Evolutionary conservation across 1,140 invertebrate genomes (phyloP), one percentile per base, ranked within the genome.

Genomic region (Venturia canescens): DNA sequence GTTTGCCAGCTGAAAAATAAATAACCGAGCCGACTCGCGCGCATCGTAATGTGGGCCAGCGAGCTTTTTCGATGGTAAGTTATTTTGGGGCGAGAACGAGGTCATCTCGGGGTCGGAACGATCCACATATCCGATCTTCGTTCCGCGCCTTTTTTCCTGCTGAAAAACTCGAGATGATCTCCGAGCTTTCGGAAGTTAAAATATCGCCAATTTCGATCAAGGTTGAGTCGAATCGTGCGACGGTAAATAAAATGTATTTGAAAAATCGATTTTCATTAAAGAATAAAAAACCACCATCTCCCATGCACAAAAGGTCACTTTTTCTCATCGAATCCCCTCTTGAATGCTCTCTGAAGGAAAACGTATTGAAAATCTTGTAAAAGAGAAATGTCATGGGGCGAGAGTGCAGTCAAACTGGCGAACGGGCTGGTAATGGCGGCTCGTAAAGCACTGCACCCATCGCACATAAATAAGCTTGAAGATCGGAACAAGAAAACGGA

Each of bases 41-140:
- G 34, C 38, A 21, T 69, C 71, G 38, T 44, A 53, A 16, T 16
- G 44, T 53, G 48, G 48, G 57, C 11, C 57, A 26, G n/a, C 16
- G 75, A 77, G 57, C 60, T 31, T 60, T 77, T 77, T 74, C 50
- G 75, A 77, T 60, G 57, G 60, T 66, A 79, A 83, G 82, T 83
- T 83, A 83, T 83, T 83, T 83, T 71, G 60, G 75, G 57, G 72
- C 82, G 74, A 50, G 78, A 83, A 83, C 78, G 78, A 83, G 82
- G 82, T 83, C 82, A 83, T 74, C 78, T 67, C 63, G 66, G 74
- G 76, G 78, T 83, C 82, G 79, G 66, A 57, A 38, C n/a, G 27
- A 69, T 66, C 60, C 72, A 74, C 63, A 44, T 57, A 63, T 23
- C 57, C 21, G 80, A 57, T 57, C 50, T 34, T 5, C 27, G n/a